Evolutionary conservation across 2,797 vertebrate species (phyloP).

Genomic region (Balearica regulorum): DNA sequence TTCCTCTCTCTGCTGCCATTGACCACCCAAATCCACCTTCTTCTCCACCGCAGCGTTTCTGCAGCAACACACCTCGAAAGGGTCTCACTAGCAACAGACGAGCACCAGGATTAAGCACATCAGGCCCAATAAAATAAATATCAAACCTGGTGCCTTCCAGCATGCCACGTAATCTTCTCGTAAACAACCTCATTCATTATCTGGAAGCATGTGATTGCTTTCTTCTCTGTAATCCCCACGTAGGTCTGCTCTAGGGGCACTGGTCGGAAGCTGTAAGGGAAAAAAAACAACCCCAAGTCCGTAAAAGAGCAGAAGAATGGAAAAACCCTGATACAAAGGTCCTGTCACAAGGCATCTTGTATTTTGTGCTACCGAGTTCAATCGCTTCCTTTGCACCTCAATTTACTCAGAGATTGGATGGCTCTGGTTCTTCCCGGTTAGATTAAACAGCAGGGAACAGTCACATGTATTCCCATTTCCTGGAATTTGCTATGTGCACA

Average conservation of each 20-base stretch:
- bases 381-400: not conserved
- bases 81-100: not conserved
- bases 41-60: not conserved
- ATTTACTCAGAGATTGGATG: rapidly evolving
- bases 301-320: not conserved
- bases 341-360: not conserved
- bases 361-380: not conserved
- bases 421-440: not conserved
- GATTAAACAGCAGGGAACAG: no score
- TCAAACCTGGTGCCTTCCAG: conserved; percentile 94
- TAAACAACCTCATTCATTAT: conserved; percentile 99
- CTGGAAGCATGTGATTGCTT: conserved; percentile 98
- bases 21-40: not conserved
- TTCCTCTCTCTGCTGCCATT: not conserved
- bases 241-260: conserved; percentile 98
- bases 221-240: conserved; percentile 98
- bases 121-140: not conserved
- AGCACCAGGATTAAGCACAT: rapidly evolving
- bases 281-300: not conserved
- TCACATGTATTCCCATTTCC: rapidly evolving
- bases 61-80: rapidly evolving
- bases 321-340: not conserved
- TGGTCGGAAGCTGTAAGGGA: conserved; percentile 84
- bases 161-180: conserved; percentile 99
- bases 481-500: not conserved